A percentile compares a stretch with the other conserved stretches of the same genome.
Conservation (phyloP, 2,797 vertebrate genomes). For the Falco rusticolus region DNA sequence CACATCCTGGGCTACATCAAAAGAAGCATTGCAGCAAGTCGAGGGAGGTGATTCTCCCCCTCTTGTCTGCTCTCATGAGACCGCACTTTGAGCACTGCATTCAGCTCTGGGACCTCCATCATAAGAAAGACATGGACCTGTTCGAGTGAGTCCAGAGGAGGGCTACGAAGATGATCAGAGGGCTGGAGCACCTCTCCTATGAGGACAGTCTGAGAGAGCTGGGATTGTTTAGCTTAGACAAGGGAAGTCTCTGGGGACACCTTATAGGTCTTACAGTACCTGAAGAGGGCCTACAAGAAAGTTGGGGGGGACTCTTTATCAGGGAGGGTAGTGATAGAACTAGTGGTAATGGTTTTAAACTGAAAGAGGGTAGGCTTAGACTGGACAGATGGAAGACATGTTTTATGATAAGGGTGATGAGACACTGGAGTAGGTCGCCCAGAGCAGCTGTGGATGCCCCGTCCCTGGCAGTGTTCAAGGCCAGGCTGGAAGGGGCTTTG, state of each 20-base stretch:
- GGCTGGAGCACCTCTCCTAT: background rate
- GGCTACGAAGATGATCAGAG: background rate
- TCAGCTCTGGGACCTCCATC: background rate
- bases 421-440: too few species aligned
- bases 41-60: background rate
- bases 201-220: background rate
- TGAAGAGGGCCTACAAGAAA: background rate
- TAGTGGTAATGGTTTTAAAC: background rate
- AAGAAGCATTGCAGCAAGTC: background rate
- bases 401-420: background rate
- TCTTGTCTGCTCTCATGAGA: background rate
- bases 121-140: background rate
- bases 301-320: background rate
- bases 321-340: background rate
- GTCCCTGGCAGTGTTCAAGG: background rate
- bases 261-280: background rate
- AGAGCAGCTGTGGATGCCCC: background rate
- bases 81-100: background rate
- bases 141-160: background rate
- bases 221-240: background rate
- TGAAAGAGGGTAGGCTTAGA: background rate
- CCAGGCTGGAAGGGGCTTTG: background rate
- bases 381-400: background rate
- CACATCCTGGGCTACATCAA: background rate
- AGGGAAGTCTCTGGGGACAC: background rate